These are phyloP conservation scores for Campopleginae sp. DNA, from an alignment of 2,888 invertebrate species.

Conservation along the genomic window DNA sequence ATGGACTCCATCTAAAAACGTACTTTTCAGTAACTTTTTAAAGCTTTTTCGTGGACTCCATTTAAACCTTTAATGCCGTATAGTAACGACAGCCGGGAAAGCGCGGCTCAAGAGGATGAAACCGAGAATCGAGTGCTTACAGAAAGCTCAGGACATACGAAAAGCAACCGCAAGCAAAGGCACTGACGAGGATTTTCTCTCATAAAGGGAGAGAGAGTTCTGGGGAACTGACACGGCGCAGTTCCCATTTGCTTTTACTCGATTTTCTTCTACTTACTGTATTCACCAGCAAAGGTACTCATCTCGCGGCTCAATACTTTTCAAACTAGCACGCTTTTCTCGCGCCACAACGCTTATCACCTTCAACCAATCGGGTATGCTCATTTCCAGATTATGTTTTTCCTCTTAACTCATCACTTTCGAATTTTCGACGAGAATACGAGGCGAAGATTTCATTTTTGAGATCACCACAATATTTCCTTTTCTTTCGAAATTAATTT, in stretches of 20 bases:
- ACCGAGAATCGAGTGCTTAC: slow-evolving; percentile 59
- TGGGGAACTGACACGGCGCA: slow-evolving; percentile 11
- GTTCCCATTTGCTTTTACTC: slow-evolving; percentile 66
- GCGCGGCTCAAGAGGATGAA: slow-evolving; percentile 58
- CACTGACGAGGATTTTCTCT: slow-evolving; percentile 60
- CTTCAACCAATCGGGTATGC: slow-evolving; percentile 13
- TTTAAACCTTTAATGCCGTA: slow-evolving; percentile 7
- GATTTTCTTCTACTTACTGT: slow-evolving; percentile 64
- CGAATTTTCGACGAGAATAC: neutral
- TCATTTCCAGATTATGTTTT: slow-evolving; percentile 6
- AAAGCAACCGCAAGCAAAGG: slow-evolving; percentile 23
- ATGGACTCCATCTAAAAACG: neutral
- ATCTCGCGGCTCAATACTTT: slow-evolving; percentile 61
- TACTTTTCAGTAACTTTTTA: slow-evolving; percentile 8
- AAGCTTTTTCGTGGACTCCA: neutral
- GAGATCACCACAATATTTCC: neutral
- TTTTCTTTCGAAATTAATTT: too few relatives aligned
- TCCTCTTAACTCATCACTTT: neutral
- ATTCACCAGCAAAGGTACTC: slow-evolving; percentile 60
- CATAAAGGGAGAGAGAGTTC: slow-evolving; percentile 40
- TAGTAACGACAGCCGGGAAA: slow-evolving; percentile 24
- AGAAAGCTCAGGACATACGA: slow-evolving; percentile 32
- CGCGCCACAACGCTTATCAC: slow-evolving; percentile 58
- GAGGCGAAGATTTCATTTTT: neutral
- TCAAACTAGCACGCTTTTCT: slow-evolving; percentile 58